Evolutionary conservation across 2,113 vertebrate species (phyloP), one percentile per base, ranked within the genome.

Genomic region (Hippocampus comes): DNA sequence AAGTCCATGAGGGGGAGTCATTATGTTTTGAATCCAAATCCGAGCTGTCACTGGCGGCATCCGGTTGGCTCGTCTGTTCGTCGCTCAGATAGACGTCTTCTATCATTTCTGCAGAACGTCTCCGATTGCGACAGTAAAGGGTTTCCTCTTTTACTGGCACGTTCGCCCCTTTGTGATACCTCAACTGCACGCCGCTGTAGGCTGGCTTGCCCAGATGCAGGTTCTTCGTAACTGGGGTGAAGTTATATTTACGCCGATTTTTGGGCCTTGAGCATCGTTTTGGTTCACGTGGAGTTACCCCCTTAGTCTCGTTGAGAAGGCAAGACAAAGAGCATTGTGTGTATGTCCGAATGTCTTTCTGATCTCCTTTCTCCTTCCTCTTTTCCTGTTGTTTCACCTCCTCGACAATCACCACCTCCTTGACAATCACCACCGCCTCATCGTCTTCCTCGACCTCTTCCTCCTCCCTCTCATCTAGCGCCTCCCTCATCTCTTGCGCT

Each of bases 161-260:
- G 2, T 67, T 27, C 46, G 51, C 11, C 23, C 46, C 27, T 55
- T 34, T 55, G 7, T 21, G 10, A 64, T 34, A 30, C 56, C 15
- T 70, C 10, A 10, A 20, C 8, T 73, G 57, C 27, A 18, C 18
- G 1, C 27, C 30, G n/a, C 71, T 73, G 70, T 75, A 72, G 30
- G 79, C 71, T 0, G 88, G 90, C 0, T 86, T 84, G 12, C 89
- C 90, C 0, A 68, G 70, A 15, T 93, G 90, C 74, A 94, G 78
- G 79, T 93, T 94, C 68, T 89, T 81, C 0, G 15, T 71, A 0
- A 82, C 80, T 60, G 88, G 88, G 18, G 88, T 86, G 78, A 91
- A 90, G 0, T 25, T 71, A 20, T 78, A 80, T 1, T 41, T 78
- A 43, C 74, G 87, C 48, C 76, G 80, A 7, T 69, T 75, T 61